Base-by-base conservation (phyloP, 1,140 invertebrate genomes). In the Drosophila bocki region DNA sequence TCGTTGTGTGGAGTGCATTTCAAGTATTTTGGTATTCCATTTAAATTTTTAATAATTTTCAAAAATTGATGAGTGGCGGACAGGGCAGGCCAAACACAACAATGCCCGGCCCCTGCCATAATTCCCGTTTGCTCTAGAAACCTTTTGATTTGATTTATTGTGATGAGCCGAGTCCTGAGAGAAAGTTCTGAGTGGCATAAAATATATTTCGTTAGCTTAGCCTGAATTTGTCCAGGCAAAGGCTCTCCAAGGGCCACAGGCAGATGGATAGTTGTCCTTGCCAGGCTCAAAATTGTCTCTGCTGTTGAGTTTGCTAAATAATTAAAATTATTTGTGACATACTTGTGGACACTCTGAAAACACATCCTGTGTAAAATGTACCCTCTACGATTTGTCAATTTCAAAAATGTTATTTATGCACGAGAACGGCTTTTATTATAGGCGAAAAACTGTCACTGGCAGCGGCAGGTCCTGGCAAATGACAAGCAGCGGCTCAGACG, bases 41-140 rank as follows among this genome's bases (percentile, higher is more conserved):
- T 90, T 90, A 90, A 90, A 90, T 90, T 90, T 90, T 90, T 90
- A 90, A 90, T 90, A 85, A 81, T 82, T 88, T 90, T 78, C 78
- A 80, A 82, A 85, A 90, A 90, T 90, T 90, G 85, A 91, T 85
- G 86, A 91, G 76, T 80, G 82, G 79, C 76, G 77, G 78, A 72
- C 67, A 77, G 61, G 54, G 51, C 33, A 47, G 47, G 35, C 44
- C 57, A 42, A 78, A 71, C 41, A 74, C 42, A 78, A 69, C 67
- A 53, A 39, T 54, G 19, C n/a, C n/a, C 33, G 45, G 15, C 12
- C 22, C 7, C 26, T 15, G 11, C 54, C 41, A 12, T 17, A 5
- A 13, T 32, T 26, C 33, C 19, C 45, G 33, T 41, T 58, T 37
- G 39, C 54, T 51, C 45, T 50, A 35, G 47, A 59, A 75, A 71